Evolutionary conservation across 2,113 vertebrate genomes (phyloP).

Genomic region (Glareola pratincola): DNA sequence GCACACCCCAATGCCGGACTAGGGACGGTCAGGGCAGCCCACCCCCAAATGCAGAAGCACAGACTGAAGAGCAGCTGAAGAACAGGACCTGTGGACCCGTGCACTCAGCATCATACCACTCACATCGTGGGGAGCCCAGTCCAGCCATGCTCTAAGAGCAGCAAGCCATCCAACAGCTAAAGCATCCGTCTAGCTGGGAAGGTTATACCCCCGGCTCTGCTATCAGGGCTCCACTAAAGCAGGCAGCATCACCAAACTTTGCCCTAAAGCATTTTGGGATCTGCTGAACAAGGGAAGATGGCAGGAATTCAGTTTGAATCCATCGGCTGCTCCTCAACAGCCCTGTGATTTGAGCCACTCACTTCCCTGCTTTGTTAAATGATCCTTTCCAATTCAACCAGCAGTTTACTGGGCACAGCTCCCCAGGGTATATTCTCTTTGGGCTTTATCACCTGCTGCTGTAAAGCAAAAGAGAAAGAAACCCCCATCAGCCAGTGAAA

Average conservation of each 20-base stretch:
- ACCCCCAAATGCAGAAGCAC: not conserved
- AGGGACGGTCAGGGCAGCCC: not conserved
- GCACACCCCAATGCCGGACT: not conserved
- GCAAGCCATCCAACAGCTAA: not conserved
- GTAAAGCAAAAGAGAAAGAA: not conserved
- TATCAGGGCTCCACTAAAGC: not conserved
- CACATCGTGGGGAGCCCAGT: accelerated
- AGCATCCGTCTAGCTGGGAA: not conserved
- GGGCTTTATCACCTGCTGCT: not conserved
- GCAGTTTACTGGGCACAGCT: not conserved
- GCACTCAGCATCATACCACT: not conserved
- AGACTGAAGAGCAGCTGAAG: not conserved
- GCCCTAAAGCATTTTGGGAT: not conserved
- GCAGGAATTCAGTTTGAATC: not conserved
- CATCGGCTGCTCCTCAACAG: not conserved
- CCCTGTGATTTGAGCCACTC: not conserved
- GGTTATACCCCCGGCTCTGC: not conserved
- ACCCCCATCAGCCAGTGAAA: not conserved
- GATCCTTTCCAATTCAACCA: not conserved
- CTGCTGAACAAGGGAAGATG: not conserved
- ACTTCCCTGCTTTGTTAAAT: not conserved
- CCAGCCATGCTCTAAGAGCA: not conserved
- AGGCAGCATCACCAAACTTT: not conserved
- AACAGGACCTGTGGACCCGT: not conserved
- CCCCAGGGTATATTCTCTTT: not conserved